Evolutionary conservation across 2,888 invertebrate species (phyloP).

Genomic region (Ceratothoa steindachneri): DNA sequence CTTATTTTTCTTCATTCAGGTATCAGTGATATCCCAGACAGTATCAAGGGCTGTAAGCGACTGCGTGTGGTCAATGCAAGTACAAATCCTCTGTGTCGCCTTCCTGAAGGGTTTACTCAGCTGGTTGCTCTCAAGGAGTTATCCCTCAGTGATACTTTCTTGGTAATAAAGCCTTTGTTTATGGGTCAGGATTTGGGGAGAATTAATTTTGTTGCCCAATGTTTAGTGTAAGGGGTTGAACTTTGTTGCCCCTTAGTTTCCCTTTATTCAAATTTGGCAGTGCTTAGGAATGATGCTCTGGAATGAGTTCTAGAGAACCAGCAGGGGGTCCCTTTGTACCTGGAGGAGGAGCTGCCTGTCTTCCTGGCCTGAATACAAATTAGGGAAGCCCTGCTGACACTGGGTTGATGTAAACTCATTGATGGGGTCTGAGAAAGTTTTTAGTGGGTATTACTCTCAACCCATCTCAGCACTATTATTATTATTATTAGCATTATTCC

Average conservation of each 20-base stretch:
- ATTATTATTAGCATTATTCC: no score
- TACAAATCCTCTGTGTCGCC: constrained; percentile 81
- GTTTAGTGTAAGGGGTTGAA: no score
- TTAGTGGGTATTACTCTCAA: no score
- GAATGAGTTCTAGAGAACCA: no score
- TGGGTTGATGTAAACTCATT: no score
- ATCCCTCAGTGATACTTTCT: constrained; percentile 83
- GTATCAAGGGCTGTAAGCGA: constrained; percentile 80
- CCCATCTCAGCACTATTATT: no score
- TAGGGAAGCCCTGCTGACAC: no score
- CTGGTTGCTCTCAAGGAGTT: constrained; percentile 79
- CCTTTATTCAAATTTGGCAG: neutral
- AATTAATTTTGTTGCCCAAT: no score
- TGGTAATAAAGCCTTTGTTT: constrained; percentile 52
- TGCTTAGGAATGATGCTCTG: neutral
- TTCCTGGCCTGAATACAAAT: no score
- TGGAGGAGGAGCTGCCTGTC: neutral
- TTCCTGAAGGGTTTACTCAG: constrained; percentile 89
- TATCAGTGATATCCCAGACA: constrained; percentile 76
- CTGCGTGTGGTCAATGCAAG: constrained; percentile 78
- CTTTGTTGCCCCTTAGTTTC: no score
- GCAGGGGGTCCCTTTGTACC: neutral
- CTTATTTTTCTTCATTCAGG: no score
- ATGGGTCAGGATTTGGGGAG: neutral
- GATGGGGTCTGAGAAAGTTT: no score